Evolutionary conservation across 2,113 vertebrate genomes (phyloP).

Genomic region (Xenus cinereus): DNA sequence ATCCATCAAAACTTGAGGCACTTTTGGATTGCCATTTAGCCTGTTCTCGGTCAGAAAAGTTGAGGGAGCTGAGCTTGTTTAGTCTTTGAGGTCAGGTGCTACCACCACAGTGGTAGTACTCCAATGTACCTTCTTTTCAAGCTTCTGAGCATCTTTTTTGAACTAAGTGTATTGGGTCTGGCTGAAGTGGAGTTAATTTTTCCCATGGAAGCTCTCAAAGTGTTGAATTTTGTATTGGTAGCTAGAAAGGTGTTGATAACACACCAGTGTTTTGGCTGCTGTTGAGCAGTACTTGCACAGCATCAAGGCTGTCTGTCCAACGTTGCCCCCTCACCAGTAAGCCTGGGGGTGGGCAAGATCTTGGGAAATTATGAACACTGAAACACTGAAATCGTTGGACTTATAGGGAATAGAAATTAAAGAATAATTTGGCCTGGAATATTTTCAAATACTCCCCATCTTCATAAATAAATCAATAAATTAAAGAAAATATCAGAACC

Average conservation of each 20-base stretch:
- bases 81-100: accelerated
- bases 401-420: background rate
- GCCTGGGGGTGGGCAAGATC: background rate
- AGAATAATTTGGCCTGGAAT: background rate
- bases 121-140: background rate
- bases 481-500: background rate
- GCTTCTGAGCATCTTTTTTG: background rate
- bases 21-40: background rate
- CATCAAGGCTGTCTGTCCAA: background rate
- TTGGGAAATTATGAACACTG: no score
- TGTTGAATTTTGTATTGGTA: background rate
- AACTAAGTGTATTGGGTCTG: background rate
- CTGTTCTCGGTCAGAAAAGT: background rate
- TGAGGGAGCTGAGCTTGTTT: no score
- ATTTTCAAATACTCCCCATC: background rate
- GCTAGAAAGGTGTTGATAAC: background rate
- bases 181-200: background rate
- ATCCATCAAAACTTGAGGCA: background rate
- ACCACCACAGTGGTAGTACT: background rate
- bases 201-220: background rate
- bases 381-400: background rate
- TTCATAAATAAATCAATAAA: background rate
- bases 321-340: background rate
- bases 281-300: background rate
- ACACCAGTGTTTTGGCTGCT: background rate